phyloP scores from a whole-genome alignment of 2,888 invertebrate genomes.

The Eupsilia transversa region DNA sequence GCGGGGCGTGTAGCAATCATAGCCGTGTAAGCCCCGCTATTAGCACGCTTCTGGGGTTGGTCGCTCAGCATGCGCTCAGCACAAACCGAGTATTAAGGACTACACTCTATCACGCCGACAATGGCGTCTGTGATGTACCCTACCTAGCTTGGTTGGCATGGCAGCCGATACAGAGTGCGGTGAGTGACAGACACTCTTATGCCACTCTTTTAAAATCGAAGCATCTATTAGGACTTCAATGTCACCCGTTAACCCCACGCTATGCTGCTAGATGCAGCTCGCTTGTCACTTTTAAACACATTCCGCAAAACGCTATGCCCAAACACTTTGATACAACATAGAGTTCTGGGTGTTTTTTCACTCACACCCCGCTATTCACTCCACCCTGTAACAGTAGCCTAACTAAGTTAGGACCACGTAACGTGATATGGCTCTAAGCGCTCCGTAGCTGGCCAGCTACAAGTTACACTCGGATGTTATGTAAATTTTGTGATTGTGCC shows the following conservation, averaged over 20 bases:
- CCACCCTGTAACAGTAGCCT: constrained; percentile 3
- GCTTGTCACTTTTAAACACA: too few relatives aligned
- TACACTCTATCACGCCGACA: not conserved
- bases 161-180: not conserved
- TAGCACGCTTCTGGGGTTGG: not conserved
- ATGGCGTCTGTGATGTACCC: not conserved
- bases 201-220: not conserved
- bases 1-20: not conserved
- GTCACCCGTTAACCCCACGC: not conserved
- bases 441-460: constrained; percentile 44
- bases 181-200: not conserved
- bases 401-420: constrained; percentile 40
- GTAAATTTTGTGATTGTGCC: constrained; percentile 51
- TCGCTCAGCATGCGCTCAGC: too few relatives aligned
- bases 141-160: not conserved
- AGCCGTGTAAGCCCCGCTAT: too few relatives aligned
- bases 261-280: not conserved
- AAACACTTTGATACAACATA: too few relatives aligned
- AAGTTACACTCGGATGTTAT: constrained; percentile 39
- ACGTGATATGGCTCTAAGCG: constrained; percentile 46
- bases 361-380: not conserved
- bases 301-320: too few relatives aligned
- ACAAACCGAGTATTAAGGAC: not conserved
- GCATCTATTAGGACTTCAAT: not conserved
- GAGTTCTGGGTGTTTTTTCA: too few relatives aligned